Base-by-base conservation (phyloP, 2,797 vertebrate species). In the Myioborus melanocephalus region DNA sequence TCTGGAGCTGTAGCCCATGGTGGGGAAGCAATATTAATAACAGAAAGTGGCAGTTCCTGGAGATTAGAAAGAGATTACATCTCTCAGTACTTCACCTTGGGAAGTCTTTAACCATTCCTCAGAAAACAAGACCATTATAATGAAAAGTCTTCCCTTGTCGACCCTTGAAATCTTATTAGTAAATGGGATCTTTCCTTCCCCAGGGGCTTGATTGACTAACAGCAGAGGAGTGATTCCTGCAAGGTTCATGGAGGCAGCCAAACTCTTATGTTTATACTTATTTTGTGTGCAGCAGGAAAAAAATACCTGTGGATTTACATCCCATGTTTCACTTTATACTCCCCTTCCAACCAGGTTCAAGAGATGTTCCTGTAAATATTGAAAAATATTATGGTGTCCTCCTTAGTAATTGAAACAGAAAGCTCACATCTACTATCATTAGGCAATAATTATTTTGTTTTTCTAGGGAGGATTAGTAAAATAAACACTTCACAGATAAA, bases 391-490 rank as follows among this genome's bases (percentile, higher is more conserved):
- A 94, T 86, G 90, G 27, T 21, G 28, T 82, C 30, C 52, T 87
- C 20, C 50, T 94, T 93, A 53, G 63, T 81, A 97, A 95, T 44
- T 92, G 56, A 83, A 93, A 94, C 50, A 94, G 83, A 93, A 97
- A 95, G 96, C 78, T 96, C 59, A 72, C 59, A 85, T 90, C 44
- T 91, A 61, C 50, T 89, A 77, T 95, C 75, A 97, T 96, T 96
- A 97, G 87, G 75, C 60, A 96, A 97, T 96, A 94, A 97, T 97
- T 95, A 96, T 94, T 97, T 91, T 97, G 82, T 66, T 97, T 96
- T 96, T 49, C 83, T 81, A 72, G 61, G 53, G 89, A 94, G 52
- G 72, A 82, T 93, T 95, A 60, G 59, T 76, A 93, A 95, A 68
- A 97, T 93, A 97, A 97, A 96, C 86, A 92, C 61, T 79, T 94